Conservation (phyloP, 2,113 vertebrate species). For the Fukomys damarensis region DNA sequence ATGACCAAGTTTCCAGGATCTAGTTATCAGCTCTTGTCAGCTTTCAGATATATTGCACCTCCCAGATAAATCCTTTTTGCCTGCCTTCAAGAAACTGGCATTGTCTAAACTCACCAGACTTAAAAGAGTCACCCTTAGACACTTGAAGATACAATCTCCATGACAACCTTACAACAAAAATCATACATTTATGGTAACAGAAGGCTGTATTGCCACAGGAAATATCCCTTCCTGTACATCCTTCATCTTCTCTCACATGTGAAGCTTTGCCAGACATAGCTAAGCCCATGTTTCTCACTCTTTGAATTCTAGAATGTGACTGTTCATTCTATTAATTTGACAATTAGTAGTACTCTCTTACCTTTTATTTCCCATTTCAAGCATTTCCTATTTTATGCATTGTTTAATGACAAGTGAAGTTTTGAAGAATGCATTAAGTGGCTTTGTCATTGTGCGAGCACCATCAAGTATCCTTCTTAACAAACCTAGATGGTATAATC, state of each 20-base stretch:
- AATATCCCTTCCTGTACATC: slow-evolving; percentile 23
- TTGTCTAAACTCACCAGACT: slow-evolving; percentile 47
- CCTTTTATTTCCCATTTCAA: slow-evolving; percentile 32
- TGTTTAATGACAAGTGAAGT: neutral
- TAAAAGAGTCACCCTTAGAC: slow-evolving; percentile 46
- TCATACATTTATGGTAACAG: slow-evolving; percentile 40
- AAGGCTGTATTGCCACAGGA: neutral
- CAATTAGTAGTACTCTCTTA: slow-evolving; percentile 16
- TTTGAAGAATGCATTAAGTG: neutral
- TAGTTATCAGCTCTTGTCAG: slow-evolving; percentile 23
- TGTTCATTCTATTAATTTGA: slow-evolving; percentile 48
- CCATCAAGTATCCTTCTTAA: neutral
- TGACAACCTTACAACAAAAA: slow-evolving; percentile 64
- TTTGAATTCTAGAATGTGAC: slow-evolving; percentile 21
- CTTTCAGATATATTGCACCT: neutral
- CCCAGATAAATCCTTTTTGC: slow-evolving; percentile 37
- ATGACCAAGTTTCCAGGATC: slow-evolving; percentile 23
- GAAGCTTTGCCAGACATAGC: slow-evolving; percentile 14
- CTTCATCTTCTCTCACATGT: neutral
- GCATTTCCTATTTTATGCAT: too few species aligned
- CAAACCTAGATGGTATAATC: neutral
- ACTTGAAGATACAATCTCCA: slow-evolving; percentile 56
- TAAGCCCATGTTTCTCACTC: neutral
- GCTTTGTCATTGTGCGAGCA: neutral
- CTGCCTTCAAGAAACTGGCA: neutral